phyloP scores from a whole-genome alignment of 2,888 invertebrate genomes.

The Sussaba pulchella region DNA sequence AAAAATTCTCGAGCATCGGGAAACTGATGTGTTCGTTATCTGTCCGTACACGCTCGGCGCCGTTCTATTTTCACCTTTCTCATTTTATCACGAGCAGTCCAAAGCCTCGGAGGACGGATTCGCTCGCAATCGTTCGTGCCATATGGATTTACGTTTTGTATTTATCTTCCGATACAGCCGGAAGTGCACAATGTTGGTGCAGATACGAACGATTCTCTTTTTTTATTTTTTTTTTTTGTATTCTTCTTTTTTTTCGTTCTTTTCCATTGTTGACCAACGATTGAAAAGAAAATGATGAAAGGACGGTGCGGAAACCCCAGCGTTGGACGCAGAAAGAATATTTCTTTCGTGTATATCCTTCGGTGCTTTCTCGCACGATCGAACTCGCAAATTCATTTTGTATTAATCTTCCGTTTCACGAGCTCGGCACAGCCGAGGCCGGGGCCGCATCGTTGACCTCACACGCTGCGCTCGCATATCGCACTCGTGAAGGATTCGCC shows the following conservation, averaged over 20 bases:
- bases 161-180: slow-evolving; percentile 8
- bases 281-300: slow-evolving; percentile 53
- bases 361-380: slow-evolving; percentile 19
- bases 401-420: slow-evolving; percentile 57
- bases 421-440: not conserved
- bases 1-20: slow-evolving; percentile 34
- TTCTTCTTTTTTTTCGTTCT: not conserved
- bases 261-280: slow-evolving; percentile 9
- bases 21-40: slow-evolving; percentile 50
- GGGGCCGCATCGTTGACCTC: not conserved
- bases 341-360: slow-evolving; percentile 43
- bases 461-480: slow-evolving; percentile 15
- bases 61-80: slow-evolving; percentile 27
- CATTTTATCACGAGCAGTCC: slow-evolving; percentile 32
- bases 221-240: not conserved
- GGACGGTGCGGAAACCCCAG: slow-evolving; percentile 20
- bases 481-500: slow-evolving; percentile 4
- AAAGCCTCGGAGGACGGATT: not conserved
- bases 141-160: slow-evolving; percentile 14
- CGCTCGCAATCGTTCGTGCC: slow-evolving; percentile 21
- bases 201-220: slow-evolving; percentile 17
- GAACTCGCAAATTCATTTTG: slow-evolving; percentile 33
- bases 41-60: slow-evolving; percentile 13
- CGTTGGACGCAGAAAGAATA: slow-evolving; percentile 33
- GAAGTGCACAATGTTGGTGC: not conserved